These are phyloP conservation scores for Lepidotrigona ventralis DNA, from an alignment of 1,140 invertebrate species.

Conservation along the genomic window DNA sequence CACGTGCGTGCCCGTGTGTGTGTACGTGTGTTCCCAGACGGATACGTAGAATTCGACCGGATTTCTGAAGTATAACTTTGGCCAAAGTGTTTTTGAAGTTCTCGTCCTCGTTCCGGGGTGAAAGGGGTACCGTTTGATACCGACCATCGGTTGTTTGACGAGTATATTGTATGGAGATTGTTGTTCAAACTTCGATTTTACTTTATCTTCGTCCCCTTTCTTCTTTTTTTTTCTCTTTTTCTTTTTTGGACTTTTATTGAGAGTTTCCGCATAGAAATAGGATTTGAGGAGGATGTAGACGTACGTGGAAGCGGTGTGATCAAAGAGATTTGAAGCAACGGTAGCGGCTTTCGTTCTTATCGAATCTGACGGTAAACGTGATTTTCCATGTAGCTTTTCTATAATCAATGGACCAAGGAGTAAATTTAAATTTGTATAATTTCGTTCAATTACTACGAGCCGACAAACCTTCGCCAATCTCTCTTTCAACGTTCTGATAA, in stretches of 20 bases:
- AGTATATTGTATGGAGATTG: neutral
- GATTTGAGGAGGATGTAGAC: neutral
- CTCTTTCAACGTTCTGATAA: too few relatives aligned
- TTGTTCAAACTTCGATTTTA: neutral
- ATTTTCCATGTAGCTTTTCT: too few relatives aligned
- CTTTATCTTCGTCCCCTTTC: too few relatives aligned
- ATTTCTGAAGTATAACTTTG: neutral
- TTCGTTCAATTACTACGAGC: too few relatives aligned
- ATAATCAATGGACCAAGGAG: too few relatives aligned
- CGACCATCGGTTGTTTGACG: too few relatives aligned
- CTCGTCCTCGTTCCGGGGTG: too few relatives aligned
- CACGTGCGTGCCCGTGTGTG: too few relatives aligned
- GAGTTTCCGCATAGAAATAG: neutral
- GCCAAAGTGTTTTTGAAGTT: neutral
- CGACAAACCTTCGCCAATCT: too few relatives aligned
- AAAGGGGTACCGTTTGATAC: neutral
- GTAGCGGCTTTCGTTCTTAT: neutral
- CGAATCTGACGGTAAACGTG: too few relatives aligned
- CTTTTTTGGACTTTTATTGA: neutral
- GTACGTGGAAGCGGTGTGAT: neutral
- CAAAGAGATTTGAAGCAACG: neutral
- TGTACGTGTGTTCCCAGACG: neutral
- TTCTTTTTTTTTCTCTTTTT: too few relatives aligned
- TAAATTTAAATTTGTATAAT: too few relatives aligned
- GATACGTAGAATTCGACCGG: neutral